Conservation (phyloP, 1,140 invertebrate genomes). For the Antheraea pernyi region DNA sequence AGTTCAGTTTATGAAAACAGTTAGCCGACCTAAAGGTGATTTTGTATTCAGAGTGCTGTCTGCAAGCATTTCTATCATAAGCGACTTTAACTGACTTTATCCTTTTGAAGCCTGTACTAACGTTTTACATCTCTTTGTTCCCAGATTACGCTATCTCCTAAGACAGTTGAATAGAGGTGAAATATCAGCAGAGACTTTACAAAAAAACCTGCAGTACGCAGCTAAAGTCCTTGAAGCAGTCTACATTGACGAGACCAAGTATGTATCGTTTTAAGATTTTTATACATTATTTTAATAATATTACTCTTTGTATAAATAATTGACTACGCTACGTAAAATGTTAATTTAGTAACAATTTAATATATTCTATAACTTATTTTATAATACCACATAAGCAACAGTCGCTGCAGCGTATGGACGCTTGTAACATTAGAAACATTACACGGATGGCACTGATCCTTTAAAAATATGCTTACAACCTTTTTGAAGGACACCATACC, state of each 20-base stretch:
- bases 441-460: no score
- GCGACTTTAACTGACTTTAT: not conserved
- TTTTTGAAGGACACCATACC: no score
- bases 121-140: constrained; percentile 54
- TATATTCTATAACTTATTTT: not conserved
- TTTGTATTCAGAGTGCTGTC: no score
- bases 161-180: constrained; percentile 90
- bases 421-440: no score
- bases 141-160: constrained; percentile 90
- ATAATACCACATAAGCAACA: no score
- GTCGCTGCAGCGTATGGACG: no score
- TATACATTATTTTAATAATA: not conserved
- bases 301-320: not conserved
- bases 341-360: not conserved
- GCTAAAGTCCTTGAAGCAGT: constrained; percentile 92
- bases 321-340: constrained; percentile 6
- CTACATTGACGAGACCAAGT: constrained; percentile 94
- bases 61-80: no score
- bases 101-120: not conserved
- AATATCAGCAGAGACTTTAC: constrained; percentile 89
- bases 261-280: constrained; percentile 66
- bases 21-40: no score
- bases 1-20: no score
- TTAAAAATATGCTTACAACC: no score
- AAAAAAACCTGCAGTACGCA: constrained; percentile 92